A percentile compares a stretch with the other conserved stretches of the same genome.
phyloP scores from a whole-genome alignment of 1,140 invertebrate genomes.

The Drosophila kikkawai region DNA sequence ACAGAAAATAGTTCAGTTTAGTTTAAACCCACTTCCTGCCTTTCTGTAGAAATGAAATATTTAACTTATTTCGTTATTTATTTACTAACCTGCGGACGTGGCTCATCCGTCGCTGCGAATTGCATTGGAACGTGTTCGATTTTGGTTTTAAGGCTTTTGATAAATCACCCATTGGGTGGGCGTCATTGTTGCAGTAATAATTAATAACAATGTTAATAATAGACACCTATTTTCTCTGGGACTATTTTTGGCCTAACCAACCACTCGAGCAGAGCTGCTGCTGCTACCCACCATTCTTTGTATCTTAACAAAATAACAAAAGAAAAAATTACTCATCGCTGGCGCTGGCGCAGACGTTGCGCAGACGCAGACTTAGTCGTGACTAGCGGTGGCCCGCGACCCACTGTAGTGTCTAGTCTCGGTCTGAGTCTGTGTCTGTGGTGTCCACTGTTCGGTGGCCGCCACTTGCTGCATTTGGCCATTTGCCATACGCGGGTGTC shows the following conservation, averaged over 20 bases:
- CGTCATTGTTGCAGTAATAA: constrained; percentile 53
- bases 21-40: not conserved
- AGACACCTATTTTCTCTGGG: constrained; percentile 2
- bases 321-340: constrained; percentile 53
- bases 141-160: constrained; percentile 12
- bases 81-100: constrained; percentile 22
- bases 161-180: constrained; percentile 52
- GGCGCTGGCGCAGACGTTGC: constrained; percentile 38
- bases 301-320: not conserved
- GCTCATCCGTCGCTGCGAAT: constrained; percentile 35
- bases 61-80: constrained; percentile 3
- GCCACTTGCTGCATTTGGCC: constrained; percentile 59
- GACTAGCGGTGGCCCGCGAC: constrained; percentile 32
- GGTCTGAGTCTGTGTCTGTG: constrained; percentile 8
- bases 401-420: constrained; percentile 8
- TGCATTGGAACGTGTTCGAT: constrained; percentile 39
- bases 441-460: constrained; percentile 12
- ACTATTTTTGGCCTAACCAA: constrained; percentile 37
- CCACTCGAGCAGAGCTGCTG: constrained; percentile 34
- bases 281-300: constrained; percentile 32
- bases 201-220: constrained; percentile 38
- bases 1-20: not conserved
- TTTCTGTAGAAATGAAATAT: not conserved
- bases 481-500: constrained; percentile 72
- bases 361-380: constrained; percentile 45